Evolutionary conservation across 2,888 invertebrate genomes (phyloP).

Genomic region (Hyposoter didymator): DNA sequence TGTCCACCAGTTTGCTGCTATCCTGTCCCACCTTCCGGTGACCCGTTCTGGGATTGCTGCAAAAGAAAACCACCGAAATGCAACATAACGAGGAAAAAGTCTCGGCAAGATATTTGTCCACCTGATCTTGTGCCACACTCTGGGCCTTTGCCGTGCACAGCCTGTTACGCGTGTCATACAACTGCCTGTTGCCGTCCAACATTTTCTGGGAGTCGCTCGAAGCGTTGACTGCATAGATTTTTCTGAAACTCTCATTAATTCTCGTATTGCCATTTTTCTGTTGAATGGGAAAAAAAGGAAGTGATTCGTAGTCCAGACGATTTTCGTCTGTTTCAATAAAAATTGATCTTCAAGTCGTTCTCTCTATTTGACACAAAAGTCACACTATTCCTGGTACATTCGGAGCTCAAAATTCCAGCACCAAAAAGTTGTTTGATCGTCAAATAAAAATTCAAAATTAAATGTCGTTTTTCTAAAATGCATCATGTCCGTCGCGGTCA

Average conservation of each 20-base stretch:
- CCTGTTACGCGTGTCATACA: constrained; percentile 63
- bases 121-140: constrained; percentile 63
- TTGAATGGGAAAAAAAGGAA: background rate
- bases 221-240: constrained; percentile 8
- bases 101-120: constrained; percentile 56
- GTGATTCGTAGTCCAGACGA: too few species aligned
- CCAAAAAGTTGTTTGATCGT: background rate
- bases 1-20: constrained; percentile 66
- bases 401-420: background rate
- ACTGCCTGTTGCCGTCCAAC: constrained; percentile 57
- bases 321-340: constrained; percentile 28
- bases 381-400: constrained; percentile 41
- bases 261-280: background rate
- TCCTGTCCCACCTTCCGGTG: constrained; percentile 60
- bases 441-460: background rate
- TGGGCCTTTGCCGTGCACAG: constrained; percentile 63
- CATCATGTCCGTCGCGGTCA: constrained; percentile 71
- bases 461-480: background rate
- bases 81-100: constrained; percentile 22
- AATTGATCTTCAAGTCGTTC: background rate
- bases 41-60: constrained; percentile 59
- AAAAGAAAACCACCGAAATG: constrained; percentile 52
- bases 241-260: background rate
- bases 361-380: constrained; percentile 18
- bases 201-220: constrained; percentile 35